A percentile compares a stretch with the other conserved stretches of the same genome.
These are phyloP conservation scores for Cabera pusaria DNA, from an alignment of 2,888 invertebrate genomes.

Conservation along the genomic window DNA sequence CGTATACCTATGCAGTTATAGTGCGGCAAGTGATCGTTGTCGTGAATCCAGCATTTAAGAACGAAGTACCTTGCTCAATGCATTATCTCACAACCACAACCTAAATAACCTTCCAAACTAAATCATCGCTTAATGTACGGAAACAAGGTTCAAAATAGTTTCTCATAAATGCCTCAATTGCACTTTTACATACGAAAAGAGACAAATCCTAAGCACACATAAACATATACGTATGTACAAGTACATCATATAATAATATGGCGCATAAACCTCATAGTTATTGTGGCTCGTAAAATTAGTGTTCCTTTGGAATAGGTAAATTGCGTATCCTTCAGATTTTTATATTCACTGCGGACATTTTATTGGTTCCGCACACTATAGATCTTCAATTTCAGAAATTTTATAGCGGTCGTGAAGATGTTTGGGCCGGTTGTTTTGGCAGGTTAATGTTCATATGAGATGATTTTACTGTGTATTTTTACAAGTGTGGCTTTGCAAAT, in stretches of 20 bases:
- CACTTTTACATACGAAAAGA: not conserved
- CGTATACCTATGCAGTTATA: too few relatives aligned
- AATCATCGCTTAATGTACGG: too few relatives aligned
- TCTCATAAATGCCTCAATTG: too few relatives aligned
- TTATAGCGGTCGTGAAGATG: constrained; percentile 22
- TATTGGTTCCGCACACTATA: constrained; percentile 30
- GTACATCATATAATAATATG: constrained; percentile 30
- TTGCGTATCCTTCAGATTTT: constrained; percentile 33
- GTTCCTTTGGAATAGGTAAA: constrained; percentile 34
- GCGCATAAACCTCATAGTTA: constrained; percentile 31
- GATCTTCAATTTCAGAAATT: constrained; percentile 28
- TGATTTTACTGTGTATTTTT: too few relatives aligned
- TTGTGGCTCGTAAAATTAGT: constrained; percentile 35
- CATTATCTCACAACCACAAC: too few relatives aligned
- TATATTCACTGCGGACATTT: constrained; percentile 28
- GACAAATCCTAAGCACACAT: not conserved
- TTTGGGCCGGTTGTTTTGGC: constrained; percentile 7
- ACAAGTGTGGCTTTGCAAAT: too few relatives aligned
- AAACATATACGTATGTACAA: constrained; percentile 9
- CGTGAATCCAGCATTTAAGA: too few relatives aligned
- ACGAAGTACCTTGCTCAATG: too few relatives aligned
- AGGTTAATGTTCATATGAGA: too few relatives aligned
- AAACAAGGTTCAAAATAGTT: too few relatives aligned
- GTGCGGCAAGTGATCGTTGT: too few relatives aligned
- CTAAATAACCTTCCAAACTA: too few relatives aligned